These are phyloP conservation scores for Cryptocephalus primarius DNA, from an alignment of 2,888 invertebrate species.

Conservation along the genomic window DNA sequence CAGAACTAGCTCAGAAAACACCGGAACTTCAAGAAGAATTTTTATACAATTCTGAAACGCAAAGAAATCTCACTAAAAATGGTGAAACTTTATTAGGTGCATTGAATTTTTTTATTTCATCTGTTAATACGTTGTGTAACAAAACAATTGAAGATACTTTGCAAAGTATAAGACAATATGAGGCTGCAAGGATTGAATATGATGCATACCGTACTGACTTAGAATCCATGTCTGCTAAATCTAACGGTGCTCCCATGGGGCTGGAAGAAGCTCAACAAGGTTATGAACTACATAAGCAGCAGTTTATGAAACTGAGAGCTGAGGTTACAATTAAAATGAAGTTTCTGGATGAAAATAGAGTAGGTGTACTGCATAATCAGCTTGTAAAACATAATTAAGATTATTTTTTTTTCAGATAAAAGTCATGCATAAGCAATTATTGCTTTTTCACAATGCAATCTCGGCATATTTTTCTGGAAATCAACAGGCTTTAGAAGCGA, in stretches of 20 bases:
- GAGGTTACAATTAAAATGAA: conserved; percentile 94
- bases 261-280: conserved; percentile 72
- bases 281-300: conserved; percentile 75
- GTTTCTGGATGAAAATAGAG: conserved; percentile 95
- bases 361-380: conserved; percentile 35
- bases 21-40: conserved; percentile 93
- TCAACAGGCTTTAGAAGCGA: conserved; percentile 83
- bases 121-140: conserved; percentile 90
- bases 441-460: conserved; percentile 92
- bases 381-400: no score
- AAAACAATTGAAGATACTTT: conserved; percentile 96
- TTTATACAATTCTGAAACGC: conserved; percentile 91
- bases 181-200: conserved; percentile 79
- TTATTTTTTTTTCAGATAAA: conserved; percentile 67
- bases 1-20: conserved; percentile 90
- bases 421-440: conserved; percentile 96
- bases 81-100: conserved; percentile 88
- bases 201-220: conserved; percentile 96
- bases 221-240: conserved; percentile 64
- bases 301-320: conserved; percentile 84
- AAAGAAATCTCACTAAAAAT: conserved; percentile 84
- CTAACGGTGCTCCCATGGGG: conserved; percentile 43
- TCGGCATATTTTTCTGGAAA: conserved; percentile 97
- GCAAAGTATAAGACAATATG: conserved; percentile 65
- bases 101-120: conserved; percentile 91